Evolutionary conservation across 2,113 vertebrate genomes (phyloP).

Genomic region (Aptenodytes forsteri): DNA sequence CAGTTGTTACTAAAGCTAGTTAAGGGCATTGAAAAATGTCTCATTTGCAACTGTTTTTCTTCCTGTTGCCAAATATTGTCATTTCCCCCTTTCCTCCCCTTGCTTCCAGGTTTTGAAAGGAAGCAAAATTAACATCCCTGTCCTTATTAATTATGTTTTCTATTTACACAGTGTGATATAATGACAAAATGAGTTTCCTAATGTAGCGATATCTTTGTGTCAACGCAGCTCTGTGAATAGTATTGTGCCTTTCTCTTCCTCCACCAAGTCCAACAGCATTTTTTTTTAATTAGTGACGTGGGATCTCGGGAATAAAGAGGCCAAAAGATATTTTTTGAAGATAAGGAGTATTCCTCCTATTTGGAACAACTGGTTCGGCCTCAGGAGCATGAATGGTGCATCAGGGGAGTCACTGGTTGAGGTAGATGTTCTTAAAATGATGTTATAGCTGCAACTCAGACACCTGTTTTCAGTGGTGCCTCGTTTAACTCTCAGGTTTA

Average conservation of each 20-base stretch:
- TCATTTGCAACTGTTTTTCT: background rate
- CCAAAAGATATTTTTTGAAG: background rate
- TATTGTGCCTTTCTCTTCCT: background rate
- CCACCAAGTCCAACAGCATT: fast-evolving
- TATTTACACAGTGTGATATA: background rate
- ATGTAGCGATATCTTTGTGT: background rate
- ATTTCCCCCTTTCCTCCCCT: background rate
- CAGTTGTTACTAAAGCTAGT: slow-evolving; percentile 7
- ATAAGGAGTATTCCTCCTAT: background rate
- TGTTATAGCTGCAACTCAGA: background rate
- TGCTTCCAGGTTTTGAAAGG: slow-evolving; percentile 14
- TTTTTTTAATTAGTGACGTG: background rate
- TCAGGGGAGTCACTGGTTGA: background rate
- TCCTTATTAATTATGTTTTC: slow-evolving; percentile 33
- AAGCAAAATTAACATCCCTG: slow-evolving; percentile 24
- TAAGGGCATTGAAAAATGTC: background rate
- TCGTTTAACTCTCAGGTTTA: background rate
- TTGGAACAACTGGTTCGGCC: background rate
- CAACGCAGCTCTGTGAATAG: background rate
- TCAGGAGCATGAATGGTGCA: background rate
- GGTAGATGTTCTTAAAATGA: background rate
- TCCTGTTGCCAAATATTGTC: slow-evolving; percentile 29
- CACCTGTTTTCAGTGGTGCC: background rate
- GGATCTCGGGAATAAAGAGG: background rate
- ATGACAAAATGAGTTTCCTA: slow-evolving; percentile 21